Evolutionary conservation across 1,140 invertebrate genomes (phyloP).

Genomic region (Zaprionus capensis): DNA sequence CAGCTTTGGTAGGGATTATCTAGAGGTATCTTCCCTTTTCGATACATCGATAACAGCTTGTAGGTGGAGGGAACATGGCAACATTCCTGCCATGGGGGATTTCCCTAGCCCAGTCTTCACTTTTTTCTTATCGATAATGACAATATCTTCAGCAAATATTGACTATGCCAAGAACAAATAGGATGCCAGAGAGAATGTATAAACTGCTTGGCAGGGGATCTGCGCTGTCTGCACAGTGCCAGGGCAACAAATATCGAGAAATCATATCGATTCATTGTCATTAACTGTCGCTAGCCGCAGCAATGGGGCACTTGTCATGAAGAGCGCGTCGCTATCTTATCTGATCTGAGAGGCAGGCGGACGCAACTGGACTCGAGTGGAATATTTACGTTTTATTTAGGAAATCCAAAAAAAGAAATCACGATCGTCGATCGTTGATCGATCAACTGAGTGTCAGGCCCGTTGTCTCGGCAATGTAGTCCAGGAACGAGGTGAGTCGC

Average conservation of each 20-base stretch:
- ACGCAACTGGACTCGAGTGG: conserved; percentile 17
- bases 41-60: no score
- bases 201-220: no score
- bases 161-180: neutral
- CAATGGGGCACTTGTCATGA: neutral
- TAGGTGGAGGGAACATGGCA: neutral
- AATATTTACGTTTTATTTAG: conserved; percentile 41
- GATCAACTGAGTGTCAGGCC: conserved; percentile 40
- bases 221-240: neutral
- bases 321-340: neutral
- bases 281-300: neutral
- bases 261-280: neutral
- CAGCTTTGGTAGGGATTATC: no score
- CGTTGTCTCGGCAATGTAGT: conserved; percentile 62
- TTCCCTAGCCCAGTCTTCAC: neutral
- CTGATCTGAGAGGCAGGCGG: neutral
- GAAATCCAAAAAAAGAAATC: neutral
- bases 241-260: neutral
- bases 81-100: neutral
- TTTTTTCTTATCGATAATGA: neutral
- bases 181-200: no score
- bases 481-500: conserved; percentile 68
- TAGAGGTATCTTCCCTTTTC: no score
- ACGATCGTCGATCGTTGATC: neutral
- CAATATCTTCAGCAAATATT: neutral